Evolutionary conservation across 1,140 invertebrate species (phyloP), one percentile per base, ranked within the genome.

Genomic region (Drosophila parvula): DNA sequence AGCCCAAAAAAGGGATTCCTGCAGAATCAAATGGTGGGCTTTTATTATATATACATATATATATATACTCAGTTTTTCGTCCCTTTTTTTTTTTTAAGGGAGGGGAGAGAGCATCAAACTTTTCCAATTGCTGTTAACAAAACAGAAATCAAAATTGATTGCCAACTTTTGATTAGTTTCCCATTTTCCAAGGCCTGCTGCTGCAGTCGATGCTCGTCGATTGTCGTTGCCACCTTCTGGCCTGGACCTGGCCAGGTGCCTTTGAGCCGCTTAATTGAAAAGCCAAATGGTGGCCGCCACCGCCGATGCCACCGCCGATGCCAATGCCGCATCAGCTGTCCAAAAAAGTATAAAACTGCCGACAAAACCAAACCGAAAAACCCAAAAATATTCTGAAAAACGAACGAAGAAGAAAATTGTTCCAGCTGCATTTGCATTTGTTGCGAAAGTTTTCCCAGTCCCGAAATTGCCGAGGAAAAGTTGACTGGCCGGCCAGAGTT

Each of bases 81-180:
- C n/a, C 3, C 12, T 0, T 28, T 22, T 28, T 10, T 30, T 43
- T 30, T 18, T 6, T 3, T 4, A n/a, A 4, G 1, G 27, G 16
- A 7, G 18, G 4, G 5, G 27, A 10, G 53, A 3, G 14, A 18
- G 38, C 34, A 22, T n/a, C 18, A 70, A 77, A 77, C 69, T 74
- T 74, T 74, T 74, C 50, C 58, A 74, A 74, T 74, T 74, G 70
- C 58, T 64, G 71, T 64, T 74, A 74, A 69, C 68, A 71, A 70
- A 58, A 70, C 50, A 69, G 43, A 48, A 57, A 71, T 70, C 67
- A 68, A 67, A 77, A 77, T 77, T 77, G 74, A 77, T 77, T 61
- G 74, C 56, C 64, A 77, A 77, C 74, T 77, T 77, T 76, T 76
- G 53, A 67, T 75, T 76, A 76, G 53, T 76, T 58, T 59, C 59